phyloP scores from a whole-genome alignment of 2,888 invertebrate genomes.

The Tetranychus piercei region DNA sequence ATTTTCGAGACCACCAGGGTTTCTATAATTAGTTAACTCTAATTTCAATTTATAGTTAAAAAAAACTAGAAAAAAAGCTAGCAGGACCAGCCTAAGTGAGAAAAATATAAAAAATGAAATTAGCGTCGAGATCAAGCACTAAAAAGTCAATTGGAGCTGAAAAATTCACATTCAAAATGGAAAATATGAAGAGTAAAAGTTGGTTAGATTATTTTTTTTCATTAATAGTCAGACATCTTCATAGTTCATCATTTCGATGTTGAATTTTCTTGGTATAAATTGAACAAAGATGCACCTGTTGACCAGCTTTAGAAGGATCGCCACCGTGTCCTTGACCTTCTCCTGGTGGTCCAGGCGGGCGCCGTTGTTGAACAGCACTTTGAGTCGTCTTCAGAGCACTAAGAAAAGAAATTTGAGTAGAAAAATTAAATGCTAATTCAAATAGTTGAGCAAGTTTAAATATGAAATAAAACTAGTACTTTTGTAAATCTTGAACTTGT shows the following conservation, averaged over 20 bases:
- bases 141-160: not conserved
- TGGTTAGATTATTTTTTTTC: not conserved
- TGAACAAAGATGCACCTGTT: not conserved
- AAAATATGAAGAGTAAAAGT: not conserved
- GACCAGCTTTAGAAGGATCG: not conserved
- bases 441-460: not conserved
- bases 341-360: not conserved
- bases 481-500: conserved; percentile 73
- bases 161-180: not conserved
- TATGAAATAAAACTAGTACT: conserved; percentile 31
- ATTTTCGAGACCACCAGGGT: not conserved
- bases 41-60: conserved; percentile 23
- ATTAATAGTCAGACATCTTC: not conserved
- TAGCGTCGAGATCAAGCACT: not conserved
- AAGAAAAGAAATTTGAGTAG: not conserved
- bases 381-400: conserved; percentile 5
- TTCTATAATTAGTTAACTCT: not conserved
- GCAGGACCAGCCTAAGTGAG: conserved; percentile 24
- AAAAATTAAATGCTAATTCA: not conserved
- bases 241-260: not conserved
- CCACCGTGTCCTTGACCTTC: not conserved
- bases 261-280: not conserved
- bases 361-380: not conserved
- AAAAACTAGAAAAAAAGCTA: conserved; percentile 30
- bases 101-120: not conserved